Conservation (phyloP, 2,888 invertebrate species). For the Melolontha melolontha region DNA sequence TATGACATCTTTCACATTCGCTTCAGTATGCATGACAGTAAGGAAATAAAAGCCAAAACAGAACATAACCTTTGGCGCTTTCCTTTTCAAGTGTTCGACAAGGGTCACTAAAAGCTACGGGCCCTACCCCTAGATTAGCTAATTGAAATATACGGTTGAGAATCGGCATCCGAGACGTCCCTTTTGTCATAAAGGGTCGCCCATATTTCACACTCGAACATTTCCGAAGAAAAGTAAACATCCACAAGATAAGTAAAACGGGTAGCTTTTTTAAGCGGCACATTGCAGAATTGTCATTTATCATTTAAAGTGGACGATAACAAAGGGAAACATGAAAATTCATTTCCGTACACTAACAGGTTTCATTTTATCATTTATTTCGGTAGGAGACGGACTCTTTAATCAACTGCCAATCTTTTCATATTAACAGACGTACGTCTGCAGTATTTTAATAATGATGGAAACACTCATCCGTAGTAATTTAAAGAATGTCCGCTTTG, state of each 20-base stretch:
- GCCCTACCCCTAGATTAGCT: constrained; percentile 48
- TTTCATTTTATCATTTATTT: constrained; percentile 32
- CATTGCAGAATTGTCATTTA: constrained; percentile 37
- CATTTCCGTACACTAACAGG: constrained; percentile 40
- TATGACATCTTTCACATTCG: constrained; percentile 29
- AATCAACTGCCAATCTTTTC: constrained; percentile 33
- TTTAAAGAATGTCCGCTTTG: neutral
- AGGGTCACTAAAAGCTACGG: constrained; percentile 47
- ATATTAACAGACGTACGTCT: constrained; percentile 20
- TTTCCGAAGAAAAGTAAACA: constrained; percentile 41
- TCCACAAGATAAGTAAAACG: constrained; percentile 43
- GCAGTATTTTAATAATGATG: constrained; percentile 18
- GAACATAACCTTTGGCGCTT: constrained; percentile 45
- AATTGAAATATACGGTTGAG: constrained; percentile 50
- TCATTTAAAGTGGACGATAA: constrained; percentile 39
- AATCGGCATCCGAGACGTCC: constrained; percentile 39
- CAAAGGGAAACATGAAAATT: constrained; percentile 41
- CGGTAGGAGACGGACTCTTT: constrained; percentile 22
- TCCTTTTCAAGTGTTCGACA: constrained; percentile 46
- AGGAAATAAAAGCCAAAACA: constrained; percentile 36
- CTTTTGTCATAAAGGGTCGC: constrained; percentile 43
- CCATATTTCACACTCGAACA: constrained; percentile 44
- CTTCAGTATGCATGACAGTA: constrained; percentile 22
- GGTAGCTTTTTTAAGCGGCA: constrained; percentile 36
- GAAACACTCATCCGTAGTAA: constrained; percentile 20